Conservation (phyloP, 2,113 vertebrate species). For the Eurypyga helias region DNA sequence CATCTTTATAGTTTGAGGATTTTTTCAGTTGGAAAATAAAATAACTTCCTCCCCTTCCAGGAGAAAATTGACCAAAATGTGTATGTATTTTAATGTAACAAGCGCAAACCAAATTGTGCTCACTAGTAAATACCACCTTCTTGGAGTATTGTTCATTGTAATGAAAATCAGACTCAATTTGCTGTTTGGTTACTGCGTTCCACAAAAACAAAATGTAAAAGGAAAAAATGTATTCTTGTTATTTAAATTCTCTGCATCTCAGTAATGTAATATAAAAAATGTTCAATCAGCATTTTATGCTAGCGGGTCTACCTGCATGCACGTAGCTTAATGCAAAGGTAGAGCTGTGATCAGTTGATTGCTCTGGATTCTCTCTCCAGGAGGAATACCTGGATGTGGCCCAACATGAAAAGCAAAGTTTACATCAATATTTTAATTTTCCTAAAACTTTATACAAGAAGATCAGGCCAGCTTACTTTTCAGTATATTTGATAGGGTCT, state of each 20-base stretch:
- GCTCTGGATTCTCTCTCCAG: neutral
- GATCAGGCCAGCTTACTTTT: neutral
- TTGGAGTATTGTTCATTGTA: neutral
- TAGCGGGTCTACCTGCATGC: neutral
- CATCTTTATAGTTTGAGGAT: neutral
- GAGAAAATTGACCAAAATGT: neutral
- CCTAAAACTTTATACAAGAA: neutral
- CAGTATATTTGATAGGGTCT: neutral
- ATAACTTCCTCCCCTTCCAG: neutral
- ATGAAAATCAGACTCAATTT: neutral
- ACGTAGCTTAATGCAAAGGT: neutral
- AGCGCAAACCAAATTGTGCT: no score
- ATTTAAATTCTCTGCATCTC: neutral
- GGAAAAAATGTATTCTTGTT: neutral
- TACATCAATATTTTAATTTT: neutral
- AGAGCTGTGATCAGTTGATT: neutral
- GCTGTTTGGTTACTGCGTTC: neutral
- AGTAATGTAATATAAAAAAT: neutral
- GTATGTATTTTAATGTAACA: neutral
- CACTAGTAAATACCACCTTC: neutral
- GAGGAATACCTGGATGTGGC: neutral
- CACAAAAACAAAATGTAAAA: neutral
- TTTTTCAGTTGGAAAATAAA: constrained; percentile 17
- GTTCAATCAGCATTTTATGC: neutral
- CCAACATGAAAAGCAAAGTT: neutral